Percentiles rank a stretch among this genome's conserved stretches.
Evolutionary conservation across 2,113 vertebrate genomes (phyloP).

Genomic region (Neolamprologus caudopunctatus): DNA sequence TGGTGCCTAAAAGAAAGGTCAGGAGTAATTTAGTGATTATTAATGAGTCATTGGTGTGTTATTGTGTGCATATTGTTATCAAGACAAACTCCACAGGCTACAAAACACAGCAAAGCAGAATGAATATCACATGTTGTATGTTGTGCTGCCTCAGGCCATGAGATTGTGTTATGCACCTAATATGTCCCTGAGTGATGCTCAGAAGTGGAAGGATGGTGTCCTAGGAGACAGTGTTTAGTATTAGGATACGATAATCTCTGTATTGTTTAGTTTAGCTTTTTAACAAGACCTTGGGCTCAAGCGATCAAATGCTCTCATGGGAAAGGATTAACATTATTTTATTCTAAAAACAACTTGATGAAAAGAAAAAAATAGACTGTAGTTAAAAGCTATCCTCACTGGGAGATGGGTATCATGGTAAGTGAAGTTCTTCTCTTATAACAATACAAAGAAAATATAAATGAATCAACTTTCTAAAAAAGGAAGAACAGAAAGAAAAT

Average conservation of each 20-base stretch:
- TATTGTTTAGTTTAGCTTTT: not conserved
- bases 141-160: conserved; percentile 35
- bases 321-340: not conserved
- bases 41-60: conserved; percentile 32
- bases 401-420: not conserved
- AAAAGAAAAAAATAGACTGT: not conserved
- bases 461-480: not conserved
- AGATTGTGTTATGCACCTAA: conserved; percentile 7
- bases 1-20: not conserved
- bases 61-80: conserved; percentile 34
- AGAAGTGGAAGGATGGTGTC: not conserved
- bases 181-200: conserved; percentile 24
- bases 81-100: conserved; percentile 44
- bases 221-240: not conserved
- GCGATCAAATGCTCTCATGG: not conserved
- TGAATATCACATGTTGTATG: not conserved
- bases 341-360: conserved; percentile 3
- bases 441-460: not conserved
- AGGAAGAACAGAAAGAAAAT: not conserved
- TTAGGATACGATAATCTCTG: not conserved
- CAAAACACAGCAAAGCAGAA: conserved; percentile 12
- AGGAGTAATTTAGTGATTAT: not conserved
- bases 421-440: not conserved
- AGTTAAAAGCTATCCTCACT: not conserved
- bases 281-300: not conserved